Base-by-base conservation (phyloP, 2,888 invertebrate genomes). In the Euzophera pinguis region DNA sequence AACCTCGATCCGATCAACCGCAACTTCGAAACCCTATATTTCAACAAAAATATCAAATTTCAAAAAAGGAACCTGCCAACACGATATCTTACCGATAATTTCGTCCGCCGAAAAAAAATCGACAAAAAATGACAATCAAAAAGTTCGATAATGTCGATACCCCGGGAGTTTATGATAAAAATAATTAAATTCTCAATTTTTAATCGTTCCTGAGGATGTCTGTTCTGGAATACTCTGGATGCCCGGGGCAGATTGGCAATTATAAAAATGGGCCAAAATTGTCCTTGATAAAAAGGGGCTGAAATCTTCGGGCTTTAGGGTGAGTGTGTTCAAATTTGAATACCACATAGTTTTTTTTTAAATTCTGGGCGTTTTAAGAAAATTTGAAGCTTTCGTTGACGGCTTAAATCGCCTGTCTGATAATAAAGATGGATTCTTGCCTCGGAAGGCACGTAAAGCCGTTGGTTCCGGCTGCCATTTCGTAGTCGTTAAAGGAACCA, bases 181-280 rank as follows among this genome's bases (percentile, higher is more conserved):
- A 71, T 72, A 75, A 76, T 71, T 73, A 68, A 71, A 71, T 68
- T 62, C 51, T 56, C 53, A 64, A 67, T 69, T 72, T 68, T 62
- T 73, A 73, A 75, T 72, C 67, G 69, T 56, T 56, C 54, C 56
- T 56, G 54, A 57, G 58, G 54, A 55, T 64, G 59, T 67, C 67
- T 69, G 52, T 49, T 53, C 16, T 8, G 39, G 16, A 4, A 39
- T 55, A 50, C 58, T 59, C 63, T 53, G 65, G 63, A 61, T 47
- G 65, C 72, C 64, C 62, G 55, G 54, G 60, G 71, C 70, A 78
- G 75, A 81, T 81, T 78, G 81, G 77, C 80, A 79, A 82, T 81
- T 81, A 81, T 76, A 76, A 81, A 76, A 74, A 75, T 65, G 62
- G 65, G 63, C 66, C 65, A 64, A 77, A 78, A 75, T 73, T 67